Percentiles rank a stretch among this genome's conserved stretches.
phyloP scores from a whole-genome alignment of 2,797 vertebrate genomes.

The Trichosurus vulpecula region DNA sequence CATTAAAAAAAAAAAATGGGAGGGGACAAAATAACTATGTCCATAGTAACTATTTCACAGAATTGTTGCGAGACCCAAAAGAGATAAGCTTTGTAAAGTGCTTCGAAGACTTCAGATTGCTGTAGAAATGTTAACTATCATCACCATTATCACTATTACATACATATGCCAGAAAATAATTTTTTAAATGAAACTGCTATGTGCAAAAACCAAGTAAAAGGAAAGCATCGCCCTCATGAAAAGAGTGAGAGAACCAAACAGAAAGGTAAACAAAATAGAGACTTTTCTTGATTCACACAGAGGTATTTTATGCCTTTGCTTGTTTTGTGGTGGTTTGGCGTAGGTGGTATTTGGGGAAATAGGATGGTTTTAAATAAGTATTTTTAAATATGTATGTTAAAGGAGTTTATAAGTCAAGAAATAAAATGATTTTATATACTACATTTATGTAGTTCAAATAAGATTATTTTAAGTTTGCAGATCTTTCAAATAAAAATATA shows the following conservation, averaged over 20 bases:
- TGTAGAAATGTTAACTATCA: not conserved
- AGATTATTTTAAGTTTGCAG: not conserved
- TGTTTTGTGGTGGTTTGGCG: not conserved
- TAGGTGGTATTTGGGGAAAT: not conserved
- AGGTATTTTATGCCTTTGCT: not conserved
- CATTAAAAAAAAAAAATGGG: not conserved
- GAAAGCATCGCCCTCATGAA: not conserved
- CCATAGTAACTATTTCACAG: not conserved
- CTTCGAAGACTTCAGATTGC: not conserved
- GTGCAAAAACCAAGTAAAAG: not conserved
- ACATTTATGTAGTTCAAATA: not conserved
- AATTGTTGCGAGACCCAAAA: not conserved
- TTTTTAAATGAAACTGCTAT: not conserved
- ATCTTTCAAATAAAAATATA: constrained; percentile 11
- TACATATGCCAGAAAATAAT: not conserved
- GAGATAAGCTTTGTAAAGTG: not conserved
- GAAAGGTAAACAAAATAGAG: not conserved
- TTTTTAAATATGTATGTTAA: not conserved
- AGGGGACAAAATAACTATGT: not conserved
- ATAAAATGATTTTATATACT: not conserved
- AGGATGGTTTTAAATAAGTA: not conserved
- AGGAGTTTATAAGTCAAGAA: not conserved
- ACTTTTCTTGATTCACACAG: not conserved
- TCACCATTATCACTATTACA: not conserved
- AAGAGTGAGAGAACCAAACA: not conserved